Evolutionary conservation across 2,797 vertebrate genomes (phyloP).

Genomic region (Myiotriccus ornatus): DNA sequence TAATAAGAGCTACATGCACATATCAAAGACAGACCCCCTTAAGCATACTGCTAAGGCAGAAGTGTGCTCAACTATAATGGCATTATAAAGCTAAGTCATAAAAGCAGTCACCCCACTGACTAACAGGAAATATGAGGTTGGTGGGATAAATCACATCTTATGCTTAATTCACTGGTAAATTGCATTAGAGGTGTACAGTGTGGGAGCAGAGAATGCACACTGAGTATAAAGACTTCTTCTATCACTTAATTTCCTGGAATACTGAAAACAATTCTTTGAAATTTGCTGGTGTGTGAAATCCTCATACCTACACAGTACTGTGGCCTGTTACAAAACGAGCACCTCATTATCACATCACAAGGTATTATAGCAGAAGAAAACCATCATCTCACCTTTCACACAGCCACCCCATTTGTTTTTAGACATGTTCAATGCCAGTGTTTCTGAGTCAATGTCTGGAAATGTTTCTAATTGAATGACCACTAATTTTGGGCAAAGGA

Average conservation of each 20-base stretch:
- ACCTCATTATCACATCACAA: slow-evolving; percentile 39
- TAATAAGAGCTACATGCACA: neutral
- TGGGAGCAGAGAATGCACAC: slow-evolving; percentile 44
- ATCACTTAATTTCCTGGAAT: slow-evolving; percentile 47
- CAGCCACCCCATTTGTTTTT: slow-evolving; percentile 23
- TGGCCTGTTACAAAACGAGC: slow-evolving; percentile 1
- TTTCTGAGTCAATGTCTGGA: neutral
- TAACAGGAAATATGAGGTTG: slow-evolving; percentile 63
- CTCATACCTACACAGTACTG: neutral
- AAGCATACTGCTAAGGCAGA: slow-evolving; percentile 19
- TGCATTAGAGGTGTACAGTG: slow-evolving; percentile 50
- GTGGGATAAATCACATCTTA: slow-evolving; percentile 55
- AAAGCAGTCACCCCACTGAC: slow-evolving; percentile 52
- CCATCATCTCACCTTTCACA: neutral
- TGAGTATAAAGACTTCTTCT: slow-evolving; percentile 57
- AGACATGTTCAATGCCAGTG: neutral
- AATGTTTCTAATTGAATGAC: slow-evolving; percentile 41
- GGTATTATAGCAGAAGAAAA: slow-evolving; percentile 4
- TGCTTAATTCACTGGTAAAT: slow-evolving; percentile 66
- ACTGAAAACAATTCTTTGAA: slow-evolving; percentile 43
- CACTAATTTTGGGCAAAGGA: neutral
- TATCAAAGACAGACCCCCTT: slow-evolving; percentile 30
- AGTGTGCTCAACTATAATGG: slow-evolving; percentile 12
- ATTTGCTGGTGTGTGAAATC: slow-evolving; percentile 44
- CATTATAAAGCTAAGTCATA: slow-evolving; percentile 39